phyloP scores from a whole-genome alignment of 37 sponge, comb jelly and placozoan genomes.

The Bolinopsis microptera region DNA sequence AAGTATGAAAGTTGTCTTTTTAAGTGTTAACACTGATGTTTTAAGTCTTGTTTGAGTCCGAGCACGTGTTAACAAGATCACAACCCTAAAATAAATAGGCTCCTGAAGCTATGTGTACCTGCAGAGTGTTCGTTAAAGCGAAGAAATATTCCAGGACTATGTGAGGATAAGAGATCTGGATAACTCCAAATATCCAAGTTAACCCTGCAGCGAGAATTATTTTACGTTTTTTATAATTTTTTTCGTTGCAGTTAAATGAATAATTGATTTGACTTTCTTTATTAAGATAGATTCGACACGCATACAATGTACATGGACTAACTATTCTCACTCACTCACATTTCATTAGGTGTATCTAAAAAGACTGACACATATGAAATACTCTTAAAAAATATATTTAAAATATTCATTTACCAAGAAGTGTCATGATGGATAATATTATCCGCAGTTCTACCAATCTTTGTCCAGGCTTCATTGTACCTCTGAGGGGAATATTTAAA shows the following conservation, averaged over 20 bases:
- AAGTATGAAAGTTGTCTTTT: too few relatives aligned
- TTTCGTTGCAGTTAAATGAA: background rate
- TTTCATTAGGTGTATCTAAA: too few relatives aligned
- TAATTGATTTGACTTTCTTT: background rate
- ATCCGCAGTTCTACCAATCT: slow-evolving; percentile 14
- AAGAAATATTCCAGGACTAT: slow-evolving; percentile 19
- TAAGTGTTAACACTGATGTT: too few relatives aligned
- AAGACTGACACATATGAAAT: too few relatives aligned
- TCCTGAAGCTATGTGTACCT: slow-evolving; percentile 25
- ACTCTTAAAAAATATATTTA: too few relatives aligned
- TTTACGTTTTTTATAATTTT: background rate
- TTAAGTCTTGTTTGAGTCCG: too few relatives aligned
- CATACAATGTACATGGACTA: too few relatives aligned
- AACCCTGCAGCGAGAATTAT: slow-evolving; percentile 3
- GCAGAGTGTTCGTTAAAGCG: slow-evolving; percentile 56
- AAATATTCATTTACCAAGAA: slow-evolving; percentile 49
- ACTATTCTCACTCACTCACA: too few relatives aligned
- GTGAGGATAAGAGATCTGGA: slow-evolving; percentile 16
- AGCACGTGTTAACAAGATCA: too few relatives aligned
- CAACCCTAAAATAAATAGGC: too few relatives aligned
- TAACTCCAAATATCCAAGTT: slow-evolving; percentile 50
- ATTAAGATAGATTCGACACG: too few relatives aligned
- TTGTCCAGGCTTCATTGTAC: background rate
- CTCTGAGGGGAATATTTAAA: background rate
- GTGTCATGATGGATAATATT: slow-evolving; percentile 45